These are phyloP conservation scores for Ptiloglossa arizonensis DNA, from an alignment of 1,140 invertebrate species.

Conservation along the genomic window DNA sequence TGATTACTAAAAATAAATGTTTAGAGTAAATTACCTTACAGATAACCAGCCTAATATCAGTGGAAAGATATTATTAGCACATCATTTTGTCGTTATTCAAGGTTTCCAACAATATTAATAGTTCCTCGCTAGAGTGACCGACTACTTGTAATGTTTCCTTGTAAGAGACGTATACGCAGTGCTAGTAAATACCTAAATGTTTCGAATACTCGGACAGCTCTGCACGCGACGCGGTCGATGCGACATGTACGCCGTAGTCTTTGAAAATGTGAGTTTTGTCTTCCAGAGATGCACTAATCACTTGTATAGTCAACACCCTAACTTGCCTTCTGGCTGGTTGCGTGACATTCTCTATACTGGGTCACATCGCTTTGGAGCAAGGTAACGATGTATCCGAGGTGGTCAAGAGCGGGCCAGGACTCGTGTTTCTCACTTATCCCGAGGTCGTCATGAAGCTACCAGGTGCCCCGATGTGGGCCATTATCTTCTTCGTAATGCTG, in stretches of 20 bases:
- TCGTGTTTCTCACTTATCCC: slow-evolving; percentile 87
- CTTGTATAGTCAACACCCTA: slow-evolving; percentile 86
- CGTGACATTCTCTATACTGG: slow-evolving; percentile 86
- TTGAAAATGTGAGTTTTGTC: slow-evolving; percentile 53
- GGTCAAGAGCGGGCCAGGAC: slow-evolving; percentile 85
- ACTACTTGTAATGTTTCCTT: too few relatives aligned
- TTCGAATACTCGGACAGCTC: too few relatives aligned
- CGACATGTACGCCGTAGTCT: slow-evolving; percentile 5
- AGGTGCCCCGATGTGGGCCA: slow-evolving; percentile 84
- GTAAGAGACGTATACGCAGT: too few relatives aligned
- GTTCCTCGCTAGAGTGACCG: too few relatives aligned
- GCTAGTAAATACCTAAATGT: too few relatives aligned
- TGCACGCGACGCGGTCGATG: too few relatives aligned
- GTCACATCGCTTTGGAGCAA: slow-evolving; percentile 84
- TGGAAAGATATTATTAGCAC: too few relatives aligned
- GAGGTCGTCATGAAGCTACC: slow-evolving; percentile 86
- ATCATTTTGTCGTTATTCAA: too few relatives aligned
- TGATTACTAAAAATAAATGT: too few relatives aligned
- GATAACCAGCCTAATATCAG: too few relatives aligned
- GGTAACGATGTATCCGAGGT: slow-evolving; percentile 82
- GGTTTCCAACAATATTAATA: too few relatives aligned
- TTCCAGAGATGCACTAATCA: slow-evolving; percentile 85
- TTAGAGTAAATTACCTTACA: too few relatives aligned
- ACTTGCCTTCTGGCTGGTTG: slow-evolving; percentile 85
- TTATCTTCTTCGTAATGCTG: slow-evolving; percentile 86